These are phyloP conservation scores for Centropus bengalensis DNA, from an alignment of 2,113 vertebrate genomes.

Conservation along the genomic window DNA sequence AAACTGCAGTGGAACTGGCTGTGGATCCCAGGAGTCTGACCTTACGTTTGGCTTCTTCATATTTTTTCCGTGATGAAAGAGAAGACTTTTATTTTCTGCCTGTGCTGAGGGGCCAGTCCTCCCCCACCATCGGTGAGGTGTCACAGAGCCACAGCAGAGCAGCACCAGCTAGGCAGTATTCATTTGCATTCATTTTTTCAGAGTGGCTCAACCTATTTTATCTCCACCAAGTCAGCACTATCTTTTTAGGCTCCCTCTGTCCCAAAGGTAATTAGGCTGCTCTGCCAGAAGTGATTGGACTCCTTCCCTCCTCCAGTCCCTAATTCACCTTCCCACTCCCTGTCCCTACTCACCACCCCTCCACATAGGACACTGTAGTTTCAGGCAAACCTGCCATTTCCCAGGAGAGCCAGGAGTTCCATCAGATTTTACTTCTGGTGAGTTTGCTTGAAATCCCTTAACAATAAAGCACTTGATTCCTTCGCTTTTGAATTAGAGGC, in stretches of 20 bases:
- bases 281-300: neutral
- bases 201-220: neutral
- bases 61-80: neutral
- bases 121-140: neutral
- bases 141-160: neutral
- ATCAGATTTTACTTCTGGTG: neutral
- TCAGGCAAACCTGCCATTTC: neutral
- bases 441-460: neutral
- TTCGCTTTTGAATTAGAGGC: slow-evolving; percentile 3
- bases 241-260: neutral
- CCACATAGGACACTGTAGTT: neutral
- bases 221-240: neutral
- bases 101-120: neutral
- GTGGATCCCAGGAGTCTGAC: neutral
- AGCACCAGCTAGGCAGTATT: neutral
- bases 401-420: neutral
- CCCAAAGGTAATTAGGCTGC: slow-evolving; percentile 8
- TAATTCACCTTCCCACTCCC: neutral
- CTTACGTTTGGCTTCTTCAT: neutral
- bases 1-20: neutral
- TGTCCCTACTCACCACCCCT: neutral
- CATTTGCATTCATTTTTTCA: neutral
- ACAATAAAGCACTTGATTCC: neutral
- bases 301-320: neutral
- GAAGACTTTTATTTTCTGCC: neutral